These are phyloP conservation scores for Sus scrofa DNA, from an alignment of 2,113 vertebrate species.

Conservation along the genomic window DNA sequence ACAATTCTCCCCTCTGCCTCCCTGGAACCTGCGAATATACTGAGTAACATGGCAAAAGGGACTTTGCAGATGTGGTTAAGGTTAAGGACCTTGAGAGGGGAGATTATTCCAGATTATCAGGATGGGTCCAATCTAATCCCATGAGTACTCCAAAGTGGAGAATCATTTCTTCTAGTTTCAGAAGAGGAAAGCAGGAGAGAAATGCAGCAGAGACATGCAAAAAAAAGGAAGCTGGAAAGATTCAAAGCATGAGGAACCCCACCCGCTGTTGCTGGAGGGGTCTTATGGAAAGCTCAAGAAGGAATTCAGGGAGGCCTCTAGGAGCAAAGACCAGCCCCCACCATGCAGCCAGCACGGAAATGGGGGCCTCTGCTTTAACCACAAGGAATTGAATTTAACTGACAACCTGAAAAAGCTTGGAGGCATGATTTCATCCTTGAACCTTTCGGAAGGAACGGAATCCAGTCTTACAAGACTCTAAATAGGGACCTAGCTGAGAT, in stretches of 20 bases:
- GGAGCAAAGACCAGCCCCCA: background rate
- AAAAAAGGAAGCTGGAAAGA: background rate
- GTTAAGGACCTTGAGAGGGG: background rate
- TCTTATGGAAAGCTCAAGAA: background rate
- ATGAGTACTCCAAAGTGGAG: background rate
- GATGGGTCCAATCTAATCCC: background rate
- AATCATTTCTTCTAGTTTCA: background rate
- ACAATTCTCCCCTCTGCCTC: background rate
- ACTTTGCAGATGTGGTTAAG: background rate
- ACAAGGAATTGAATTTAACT: background rate
- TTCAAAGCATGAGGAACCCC: background rate
- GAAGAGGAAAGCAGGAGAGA: background rate
- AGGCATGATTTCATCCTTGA: background rate
- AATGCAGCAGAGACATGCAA: background rate
- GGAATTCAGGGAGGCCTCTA: background rate
- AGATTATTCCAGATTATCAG: background rate
- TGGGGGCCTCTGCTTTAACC: background rate
- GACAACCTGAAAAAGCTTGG: background rate
- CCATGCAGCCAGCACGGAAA: background rate
- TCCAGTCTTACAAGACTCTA: background rate
- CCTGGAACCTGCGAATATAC: background rate
- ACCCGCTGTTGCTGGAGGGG: accelerated
- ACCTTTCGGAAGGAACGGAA: background rate
- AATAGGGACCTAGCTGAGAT: background rate
- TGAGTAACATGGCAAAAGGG: background rate